phyloP scores from a whole-genome alignment of 2,113 vertebrate species.

The Trochalopteron elliotii region DNA sequence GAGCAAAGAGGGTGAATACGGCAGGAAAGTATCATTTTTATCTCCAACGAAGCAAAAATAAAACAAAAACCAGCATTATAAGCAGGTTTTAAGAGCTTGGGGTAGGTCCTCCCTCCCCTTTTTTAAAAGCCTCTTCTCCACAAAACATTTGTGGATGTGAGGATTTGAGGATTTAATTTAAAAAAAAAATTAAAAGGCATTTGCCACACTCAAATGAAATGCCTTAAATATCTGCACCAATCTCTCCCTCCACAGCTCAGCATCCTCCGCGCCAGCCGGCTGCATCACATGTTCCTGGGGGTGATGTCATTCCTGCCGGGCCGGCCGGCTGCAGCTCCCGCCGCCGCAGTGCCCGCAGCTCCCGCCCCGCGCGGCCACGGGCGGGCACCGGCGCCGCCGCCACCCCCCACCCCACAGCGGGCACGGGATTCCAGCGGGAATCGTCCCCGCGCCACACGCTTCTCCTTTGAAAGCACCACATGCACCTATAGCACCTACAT shows the following conservation, averaged over 20 bases:
- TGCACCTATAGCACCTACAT: accelerated
- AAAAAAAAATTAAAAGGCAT: not conserved
- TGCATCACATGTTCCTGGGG: slow-evolving; percentile 1
- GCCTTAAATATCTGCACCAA: slow-evolving; percentile 12
- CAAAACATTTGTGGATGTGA: not conserved
- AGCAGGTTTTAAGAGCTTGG: not conserved
- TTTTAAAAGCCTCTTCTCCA: not conserved
- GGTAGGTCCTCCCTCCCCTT: not conserved
- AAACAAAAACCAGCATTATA: not conserved
- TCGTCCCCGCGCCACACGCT: accelerated
- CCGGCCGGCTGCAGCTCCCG: slow-evolving; percentile 1
- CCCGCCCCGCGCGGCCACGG: not conserved
- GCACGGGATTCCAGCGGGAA: accelerated
- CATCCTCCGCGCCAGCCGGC: slow-evolving; percentile 17
- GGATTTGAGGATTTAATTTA: not conserved
- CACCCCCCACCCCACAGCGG: not conserved
- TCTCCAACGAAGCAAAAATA: not conserved
- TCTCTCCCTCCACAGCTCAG: not conserved
- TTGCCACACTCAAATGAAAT: not conserved
- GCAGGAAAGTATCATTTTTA: not conserved
- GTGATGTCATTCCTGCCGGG: slow-evolving; percentile 70
- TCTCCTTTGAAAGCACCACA: not conserved
- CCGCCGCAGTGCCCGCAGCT: slow-evolving; percentile 41
- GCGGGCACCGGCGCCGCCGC: not conserved
- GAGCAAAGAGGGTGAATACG: not conserved